Conservation (phyloP, 1,140 invertebrate species). For the Trachymyrmex cornetzi region DNA sequence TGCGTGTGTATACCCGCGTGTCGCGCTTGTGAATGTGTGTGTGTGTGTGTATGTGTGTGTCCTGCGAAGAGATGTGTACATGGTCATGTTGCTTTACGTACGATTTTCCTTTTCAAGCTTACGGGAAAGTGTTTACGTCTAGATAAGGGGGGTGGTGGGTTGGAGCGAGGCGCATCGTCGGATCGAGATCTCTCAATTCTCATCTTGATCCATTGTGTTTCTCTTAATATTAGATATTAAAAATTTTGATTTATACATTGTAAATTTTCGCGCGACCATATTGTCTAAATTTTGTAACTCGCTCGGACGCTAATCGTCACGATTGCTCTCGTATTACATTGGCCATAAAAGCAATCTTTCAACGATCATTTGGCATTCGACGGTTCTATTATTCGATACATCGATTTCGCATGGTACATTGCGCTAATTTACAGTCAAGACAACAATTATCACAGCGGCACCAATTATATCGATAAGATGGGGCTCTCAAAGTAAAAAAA, state of each 20-base stretch:
- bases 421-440: conserved; percentile 39
- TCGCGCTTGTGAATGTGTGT: conserved; percentile 33
- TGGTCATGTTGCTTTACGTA: conserved; percentile 67
- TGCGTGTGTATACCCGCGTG: conserved; percentile 64
- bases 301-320: neutral
- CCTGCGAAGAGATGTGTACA: neutral
- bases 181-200: conserved; percentile 60
- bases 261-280: neutral
- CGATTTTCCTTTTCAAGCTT: conserved; percentile 61
- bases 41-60: conserved; percentile 17
- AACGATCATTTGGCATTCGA: conserved; percentile 54
- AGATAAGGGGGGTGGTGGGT: conserved; percentile 64
- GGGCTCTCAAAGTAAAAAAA: neutral
- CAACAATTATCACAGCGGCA: conserved; percentile 51
- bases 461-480: conserved; percentile 28
- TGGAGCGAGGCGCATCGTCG: conserved; percentile 44
- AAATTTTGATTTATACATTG: conserved; percentile 24
- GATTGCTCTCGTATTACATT: neutral
- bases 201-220: conserved; percentile 14
- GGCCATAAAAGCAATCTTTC: neutral
- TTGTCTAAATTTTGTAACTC: conserved; percentile 10
- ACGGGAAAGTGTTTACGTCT: conserved; percentile 71
- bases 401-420: conserved; percentile 15
- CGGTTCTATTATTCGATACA: neutral
- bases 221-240: neutral